These are phyloP conservation scores for Ridgeia piscesae DNA, from an alignment of 1,140 invertebrate species.

Conservation along the genomic window DNA sequence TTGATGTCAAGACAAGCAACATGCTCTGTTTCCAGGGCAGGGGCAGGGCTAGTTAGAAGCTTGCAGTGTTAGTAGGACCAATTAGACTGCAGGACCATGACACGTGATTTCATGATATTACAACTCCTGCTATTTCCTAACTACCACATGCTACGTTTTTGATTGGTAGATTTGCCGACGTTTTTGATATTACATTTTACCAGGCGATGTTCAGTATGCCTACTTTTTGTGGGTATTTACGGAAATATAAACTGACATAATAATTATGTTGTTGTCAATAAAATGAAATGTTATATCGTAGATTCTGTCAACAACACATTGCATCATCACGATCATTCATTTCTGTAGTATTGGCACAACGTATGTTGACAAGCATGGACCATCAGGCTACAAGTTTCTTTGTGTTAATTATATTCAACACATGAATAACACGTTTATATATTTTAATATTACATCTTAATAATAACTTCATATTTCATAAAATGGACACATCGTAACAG, in stretches of 20 bases:
- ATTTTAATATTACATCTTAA: not conserved
- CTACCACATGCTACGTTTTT: not conserved
- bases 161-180: not conserved
- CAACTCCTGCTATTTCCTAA: not conserved
- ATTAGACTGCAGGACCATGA: not conserved
- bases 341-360: no score
- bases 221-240: not conserved
- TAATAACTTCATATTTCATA: no score
- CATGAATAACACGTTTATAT: not conserved
- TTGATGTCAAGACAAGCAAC: not conserved
- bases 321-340: no score
- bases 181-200: slow-evolving; percentile 7
- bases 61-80: not conserved
- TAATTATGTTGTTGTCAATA: not conserved
- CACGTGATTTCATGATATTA: not conserved
- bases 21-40: not conserved
- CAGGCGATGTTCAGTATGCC: not conserved
- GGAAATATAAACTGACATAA: not conserved
- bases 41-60: not conserved
- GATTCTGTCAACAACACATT: no score
- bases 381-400: not conserved
- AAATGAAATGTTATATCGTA: not conserved
- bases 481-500: not conserved
- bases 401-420: not conserved
- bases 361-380: no score